phyloP scores from a whole-genome alignment of 2,888 invertebrate genomes.

The Microctonus hyperodae region DNA sequence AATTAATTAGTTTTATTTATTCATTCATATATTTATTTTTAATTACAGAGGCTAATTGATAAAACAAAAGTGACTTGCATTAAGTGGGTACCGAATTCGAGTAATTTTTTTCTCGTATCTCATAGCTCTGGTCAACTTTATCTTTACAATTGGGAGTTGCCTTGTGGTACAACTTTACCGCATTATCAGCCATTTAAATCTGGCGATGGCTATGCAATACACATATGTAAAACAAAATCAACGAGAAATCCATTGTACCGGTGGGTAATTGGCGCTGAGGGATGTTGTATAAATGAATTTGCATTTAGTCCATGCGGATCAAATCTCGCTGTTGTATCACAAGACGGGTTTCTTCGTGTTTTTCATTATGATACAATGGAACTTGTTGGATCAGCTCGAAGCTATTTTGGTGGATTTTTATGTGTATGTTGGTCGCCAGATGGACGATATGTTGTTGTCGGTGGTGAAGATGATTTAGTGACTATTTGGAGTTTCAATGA shows the following conservation, averaged over 20 bases:
- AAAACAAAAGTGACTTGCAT: slow-evolving; percentile 96
- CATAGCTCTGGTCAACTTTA: slow-evolving; percentile 97
- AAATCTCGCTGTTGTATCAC: slow-evolving; percentile 92
- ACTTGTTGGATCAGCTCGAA: slow-evolving; percentile 88
- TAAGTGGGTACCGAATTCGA: slow-evolving; percentile 95
- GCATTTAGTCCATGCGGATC: slow-evolving; percentile 95
- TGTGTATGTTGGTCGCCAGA: slow-evolving; percentile 99
- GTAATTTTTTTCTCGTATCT: slow-evolving; percentile 91
- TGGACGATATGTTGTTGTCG: slow-evolving; percentile 92
- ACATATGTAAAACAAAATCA: slow-evolving; percentile 95
- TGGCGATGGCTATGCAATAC: slow-evolving; percentile 92
- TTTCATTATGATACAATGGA: slow-evolving; percentile 99
- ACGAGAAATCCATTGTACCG: slow-evolving; percentile 95
- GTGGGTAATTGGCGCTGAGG: slow-evolving; percentile 85
- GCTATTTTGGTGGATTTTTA: slow-evolving; percentile 97
- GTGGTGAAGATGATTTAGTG: slow-evolving; percentile 98
- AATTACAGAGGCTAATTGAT: slow-evolving; percentile 85
- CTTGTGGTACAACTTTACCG: slow-evolving; percentile 89
- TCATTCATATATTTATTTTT: slow-evolving; percentile 31
- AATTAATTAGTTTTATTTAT: background rate
- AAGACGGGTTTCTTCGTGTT: slow-evolving; percentile 93
- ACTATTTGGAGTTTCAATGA: slow-evolving; percentile 96
- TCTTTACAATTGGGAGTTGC: slow-evolving; percentile 95
- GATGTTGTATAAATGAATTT: slow-evolving; percentile 92
- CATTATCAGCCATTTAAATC: slow-evolving; percentile 95